Percentiles rank a stretch among this genome's conserved stretches.
These are phyloP conservation scores for Cosmopolites sordidus DNA, from an alignment of 2,888 invertebrate species.

Conservation along the genomic window DNA sequence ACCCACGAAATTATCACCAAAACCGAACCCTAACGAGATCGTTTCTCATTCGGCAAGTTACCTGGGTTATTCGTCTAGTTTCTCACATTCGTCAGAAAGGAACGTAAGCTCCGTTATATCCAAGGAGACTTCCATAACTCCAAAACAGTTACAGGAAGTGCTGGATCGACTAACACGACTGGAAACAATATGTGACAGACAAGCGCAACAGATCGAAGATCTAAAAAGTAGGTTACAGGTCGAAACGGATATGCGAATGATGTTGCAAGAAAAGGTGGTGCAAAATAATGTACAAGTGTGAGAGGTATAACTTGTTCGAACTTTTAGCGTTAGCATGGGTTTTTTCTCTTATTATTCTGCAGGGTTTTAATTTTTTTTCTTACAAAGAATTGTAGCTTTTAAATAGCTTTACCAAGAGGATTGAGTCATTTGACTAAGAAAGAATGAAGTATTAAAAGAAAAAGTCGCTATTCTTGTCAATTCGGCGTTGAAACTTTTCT, in stretches of 20 bases:
- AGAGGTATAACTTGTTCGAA: conserved; percentile 16
- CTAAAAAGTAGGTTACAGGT: conserved; percentile 57
- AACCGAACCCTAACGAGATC: conserved; percentile 12
- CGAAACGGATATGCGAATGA: conserved; percentile 61
- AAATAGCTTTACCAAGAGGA: too few relatives aligned
- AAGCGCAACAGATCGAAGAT: conserved; percentile 61
- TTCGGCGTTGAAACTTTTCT: background rate
- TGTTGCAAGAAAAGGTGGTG: conserved; percentile 66
- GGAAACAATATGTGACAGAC: conserved; percentile 57
- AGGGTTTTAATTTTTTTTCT: too few relatives aligned
- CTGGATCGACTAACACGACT: conserved; percentile 53
- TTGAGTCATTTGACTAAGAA: too few relatives aligned
- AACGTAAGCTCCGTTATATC: conserved; percentile 9
- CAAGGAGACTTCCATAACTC: background rate
- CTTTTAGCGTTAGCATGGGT: too few relatives aligned
- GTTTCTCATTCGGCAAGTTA: background rate
- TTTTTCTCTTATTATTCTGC: too few relatives aligned
- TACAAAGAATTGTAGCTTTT: too few relatives aligned
- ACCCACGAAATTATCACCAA: conserved; percentile 13
- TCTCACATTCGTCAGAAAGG: background rate
- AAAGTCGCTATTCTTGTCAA: background rate
- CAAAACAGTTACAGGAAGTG: conserved; percentile 38
- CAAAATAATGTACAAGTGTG: conserved; percentile 71
- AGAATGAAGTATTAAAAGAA: too few relatives aligned
- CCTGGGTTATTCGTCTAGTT: conserved; percentile 1